Evolutionary conservation across 2,113 vertebrate species (phyloP).

Genomic region (Rhinolophus sinicus): DNA sequence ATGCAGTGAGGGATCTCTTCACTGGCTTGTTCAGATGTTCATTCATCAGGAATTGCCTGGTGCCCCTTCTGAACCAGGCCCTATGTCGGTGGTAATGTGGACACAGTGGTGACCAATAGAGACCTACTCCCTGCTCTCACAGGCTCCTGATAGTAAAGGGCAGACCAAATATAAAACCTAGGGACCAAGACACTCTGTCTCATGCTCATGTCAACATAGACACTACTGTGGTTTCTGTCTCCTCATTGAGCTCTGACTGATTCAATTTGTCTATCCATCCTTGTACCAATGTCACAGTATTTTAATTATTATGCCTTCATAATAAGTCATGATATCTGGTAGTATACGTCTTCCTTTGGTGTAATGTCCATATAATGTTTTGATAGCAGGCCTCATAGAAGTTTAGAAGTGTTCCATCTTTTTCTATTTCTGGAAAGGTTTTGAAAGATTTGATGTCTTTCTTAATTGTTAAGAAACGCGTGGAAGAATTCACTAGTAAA

Average conservation of each 20-base stretch:
- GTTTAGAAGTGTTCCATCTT: not conserved
- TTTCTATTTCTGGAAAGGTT: not conserved
- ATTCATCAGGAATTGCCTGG: not conserved
- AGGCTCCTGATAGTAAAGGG: not conserved
- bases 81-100: not conserved
- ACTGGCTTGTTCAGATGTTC: not conserved
- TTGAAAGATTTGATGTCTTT: not conserved
- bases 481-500: not conserved
- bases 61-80: not conserved
- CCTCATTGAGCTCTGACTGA: not conserved
- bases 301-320: not conserved
- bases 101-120: not conserved
- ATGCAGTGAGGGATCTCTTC: not conserved
- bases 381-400: not conserved
- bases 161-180: not conserved
- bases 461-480: not conserved
- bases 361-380: not conserved
- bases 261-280: not conserved
- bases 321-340: not conserved
- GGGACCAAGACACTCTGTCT: not conserved
- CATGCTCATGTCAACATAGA: not conserved
- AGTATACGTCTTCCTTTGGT: not conserved
- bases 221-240: not conserved
- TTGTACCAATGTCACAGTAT: not conserved
- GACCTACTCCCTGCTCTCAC: not conserved